A percentile compares a stretch with the other conserved stretches of the same genome.
These are phyloP conservation scores for Epizoanthus scotinus DNA, from an alignment of 92 coral and sea anemone genomes.

Conservation along the genomic window DNA sequence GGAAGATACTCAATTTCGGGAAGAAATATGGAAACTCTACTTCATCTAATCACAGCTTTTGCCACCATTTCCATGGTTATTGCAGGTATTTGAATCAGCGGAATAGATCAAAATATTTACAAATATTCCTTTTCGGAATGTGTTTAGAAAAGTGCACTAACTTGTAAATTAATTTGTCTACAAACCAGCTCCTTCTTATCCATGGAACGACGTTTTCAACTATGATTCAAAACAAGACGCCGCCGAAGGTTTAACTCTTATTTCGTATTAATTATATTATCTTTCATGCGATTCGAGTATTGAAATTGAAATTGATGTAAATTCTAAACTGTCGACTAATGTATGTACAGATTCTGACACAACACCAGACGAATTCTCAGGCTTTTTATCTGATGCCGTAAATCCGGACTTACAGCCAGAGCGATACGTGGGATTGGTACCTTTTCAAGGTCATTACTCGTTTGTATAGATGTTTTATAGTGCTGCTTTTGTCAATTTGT, in stretches of 20 bases:
- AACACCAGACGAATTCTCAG: slow-evolving; percentile 14
- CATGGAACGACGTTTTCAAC: slow-evolving; percentile 64
- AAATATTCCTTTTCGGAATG: background rate
- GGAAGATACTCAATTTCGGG: background rate
- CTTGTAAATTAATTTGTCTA: background rate
- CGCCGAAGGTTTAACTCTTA: slow-evolving; percentile 58
- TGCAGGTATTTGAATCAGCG: slow-evolving; percentile 26
- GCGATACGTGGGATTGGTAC: slow-evolving; percentile 8
- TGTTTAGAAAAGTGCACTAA: background rate
- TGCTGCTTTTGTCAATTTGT: background rate
- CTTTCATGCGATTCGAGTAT: background rate
- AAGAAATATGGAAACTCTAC: background rate
- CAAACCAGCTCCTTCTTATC: slow-evolving; percentile 56
- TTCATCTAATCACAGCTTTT: background rate
- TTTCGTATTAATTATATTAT: background rate
- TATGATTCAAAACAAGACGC: slow-evolving; percentile 54
- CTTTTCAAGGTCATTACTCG: slow-evolving; percentile 36
- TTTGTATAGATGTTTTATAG: background rate
- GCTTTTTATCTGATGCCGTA: slow-evolving; percentile 6
- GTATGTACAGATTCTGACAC: slow-evolving; percentile 21
- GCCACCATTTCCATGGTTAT: slow-evolving; percentile 1
- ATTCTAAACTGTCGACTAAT: background rate
- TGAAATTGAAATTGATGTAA: background rate
- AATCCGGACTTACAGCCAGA: background rate
- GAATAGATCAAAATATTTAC: background rate